Evolutionary conservation across 2,888 invertebrate species (phyloP), one percentile per base, ranked within the genome.

Genomic region (Lathronympha strigana): DNA sequence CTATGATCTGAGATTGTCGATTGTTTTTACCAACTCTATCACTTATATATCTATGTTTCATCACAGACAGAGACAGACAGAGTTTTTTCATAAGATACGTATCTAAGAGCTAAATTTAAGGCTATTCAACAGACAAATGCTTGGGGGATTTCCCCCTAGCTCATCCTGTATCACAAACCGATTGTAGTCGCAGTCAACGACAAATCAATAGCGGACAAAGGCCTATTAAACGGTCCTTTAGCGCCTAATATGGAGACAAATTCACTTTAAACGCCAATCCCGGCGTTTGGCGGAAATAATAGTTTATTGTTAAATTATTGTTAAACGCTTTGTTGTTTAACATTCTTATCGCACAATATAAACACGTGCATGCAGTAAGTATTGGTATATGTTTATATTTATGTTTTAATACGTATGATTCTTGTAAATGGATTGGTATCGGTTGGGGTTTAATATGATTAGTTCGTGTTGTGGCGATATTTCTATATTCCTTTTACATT

Each of bases 231-330:
- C 89, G 78, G 87, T 80, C 83, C 85, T 79, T 87, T 86, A 88
- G 83, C 78, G 81, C 82, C 87, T 81, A 80, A 84, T 83, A 83
- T 82, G 82, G 81, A 87, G 88, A 90, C 90, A 88, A 90, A 90
- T 90, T 90, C 80, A 75, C 80, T 84, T 86, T 85, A 83, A 86
- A 86, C 80, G 81, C 73, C 84, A 83, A 86, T 82, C 83, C 75
- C 73, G 61, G 50, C 45, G 80, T 75, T 71, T 72, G 74, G 70
- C 75, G 75, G 74, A 76, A 76, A 81, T 82, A 80, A 79, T 36
- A 57, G 31, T 31, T n/a, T n/a, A n/a, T n/a, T n/a, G n/a, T n/a
- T n/a, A n/a, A n/a, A n/a, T 54, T 43, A 43, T 57, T 57, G 55
- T 62, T 69, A 68, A 66, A 62, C 50, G 62, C 69, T 33, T 71